phyloP scores from a whole-genome alignment of 1,140 invertebrate genomes.

The Hermatobates lingyangjiaoensis region DNA sequence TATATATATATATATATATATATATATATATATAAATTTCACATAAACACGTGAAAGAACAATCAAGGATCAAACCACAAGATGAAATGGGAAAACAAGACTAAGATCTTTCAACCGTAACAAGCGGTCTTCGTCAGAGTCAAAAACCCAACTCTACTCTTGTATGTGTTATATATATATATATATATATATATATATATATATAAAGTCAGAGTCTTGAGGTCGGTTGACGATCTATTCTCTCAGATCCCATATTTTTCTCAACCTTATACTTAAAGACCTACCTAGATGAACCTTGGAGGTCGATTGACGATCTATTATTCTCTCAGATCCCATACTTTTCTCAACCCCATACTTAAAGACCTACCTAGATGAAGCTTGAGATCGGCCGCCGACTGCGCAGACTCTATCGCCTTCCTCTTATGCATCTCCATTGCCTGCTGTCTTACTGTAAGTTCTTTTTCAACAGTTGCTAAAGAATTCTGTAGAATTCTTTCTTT shows the following conservation, averaged over 20 bases:
- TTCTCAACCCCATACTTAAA: neutral
- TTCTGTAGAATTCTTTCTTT: slow-evolving; percentile 89
- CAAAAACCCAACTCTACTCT: no score
- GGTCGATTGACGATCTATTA: neutral
- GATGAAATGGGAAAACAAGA: no score
- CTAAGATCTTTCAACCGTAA: no score
- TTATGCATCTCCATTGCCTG: slow-evolving; percentile 97
- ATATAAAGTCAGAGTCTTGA: no score
- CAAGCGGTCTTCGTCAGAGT: no score
- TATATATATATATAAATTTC: no score
- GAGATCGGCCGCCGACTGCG: slow-evolving; percentile 90
- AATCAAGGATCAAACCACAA: no score
- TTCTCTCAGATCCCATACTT: slow-evolving; percentile 2
- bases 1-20: no score
- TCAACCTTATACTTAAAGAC: slow-evolving; percentile 15
- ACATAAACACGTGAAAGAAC: no score
- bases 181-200: no score
- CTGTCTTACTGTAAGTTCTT: slow-evolving; percentile 73
- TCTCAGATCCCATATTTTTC: slow-evolving; percentile 4
- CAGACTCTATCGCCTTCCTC: slow-evolving; percentile 84
- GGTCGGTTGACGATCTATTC: neutral
- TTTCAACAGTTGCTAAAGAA: slow-evolving; percentile 81
- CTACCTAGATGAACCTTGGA: slow-evolving; percentile 80
- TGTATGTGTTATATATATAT: no score
- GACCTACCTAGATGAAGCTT: slow-evolving; percentile 82